Evolutionary conservation across 2,797 vertebrate genomes (phyloP), one percentile per base, ranked within the genome.

Genomic region (Arctocebus calabarensis): DNA sequence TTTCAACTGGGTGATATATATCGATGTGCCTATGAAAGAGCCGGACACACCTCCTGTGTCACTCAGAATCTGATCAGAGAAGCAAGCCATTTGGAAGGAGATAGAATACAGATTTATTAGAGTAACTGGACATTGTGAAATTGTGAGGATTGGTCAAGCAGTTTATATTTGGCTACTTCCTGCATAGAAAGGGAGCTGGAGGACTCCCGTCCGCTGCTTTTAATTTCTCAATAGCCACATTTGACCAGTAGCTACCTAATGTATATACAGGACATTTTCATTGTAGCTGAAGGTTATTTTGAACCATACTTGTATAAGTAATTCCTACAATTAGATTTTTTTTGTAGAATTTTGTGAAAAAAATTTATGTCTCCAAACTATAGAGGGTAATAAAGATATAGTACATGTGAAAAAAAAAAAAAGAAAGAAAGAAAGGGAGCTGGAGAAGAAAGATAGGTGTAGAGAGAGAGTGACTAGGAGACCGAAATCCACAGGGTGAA

Each of bases 311-410:
- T 2, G 6, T 12, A 23, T 43, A 61, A 16, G 27, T 12, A 91
- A 20, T 6, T 85, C 66, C 48, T 29, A 55, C 20, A 55, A 55
- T 82, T 91, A 90, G 20, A 8, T 79, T 62, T 62, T 22, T 74
- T 68, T 66, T 90, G 43, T 74, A 64, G n/a, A 17, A 81, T 81
- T 92, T 88, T 14, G 37, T 22, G 57, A 77, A 52, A 90, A 90
- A 86, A n/a, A 22, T 13, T 93, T 5, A 91, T 19, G 5, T 75
- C 7, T 12, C 40, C 70, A 95, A 34, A 59, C 32, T 84, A 32
- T 64, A 12, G 22, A 57, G 37, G 32, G 4, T 90, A 88, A 61
- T 22, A 81, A 34, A 59, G 7, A 23, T 93, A 32, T 86, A 78
- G 19, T 11, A 62, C 13, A 59, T 17, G 10, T 81, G n/a, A n/a